Percentiles rank a stretch among this genome's conserved stretches.
Evolutionary conservation across 2,113 vertebrate genomes (phyloP).

Genomic region (Nicator chloris): DNA sequence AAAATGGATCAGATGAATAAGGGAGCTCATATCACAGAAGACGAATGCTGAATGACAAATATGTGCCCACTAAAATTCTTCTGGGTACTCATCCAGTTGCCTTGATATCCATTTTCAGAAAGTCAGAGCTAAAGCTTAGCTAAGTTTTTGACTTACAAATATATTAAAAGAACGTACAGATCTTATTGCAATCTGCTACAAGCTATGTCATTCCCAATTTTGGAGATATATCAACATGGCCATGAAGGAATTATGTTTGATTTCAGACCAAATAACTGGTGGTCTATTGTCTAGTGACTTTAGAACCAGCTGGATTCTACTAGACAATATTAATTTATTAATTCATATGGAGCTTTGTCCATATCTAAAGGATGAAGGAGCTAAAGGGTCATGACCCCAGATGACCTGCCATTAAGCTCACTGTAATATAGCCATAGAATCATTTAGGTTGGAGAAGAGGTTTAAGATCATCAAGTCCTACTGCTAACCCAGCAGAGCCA

Average conservation of each 20-base stretch:
- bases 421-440: neutral
- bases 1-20: neutral
- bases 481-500: neutral
- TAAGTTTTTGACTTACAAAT: neutral
- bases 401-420: neutral
- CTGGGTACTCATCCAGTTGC: slow-evolving; percentile 7
- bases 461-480: neutral
- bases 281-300: neutral
- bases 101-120: slow-evolving; percentile 29
- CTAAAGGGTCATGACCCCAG: neutral
- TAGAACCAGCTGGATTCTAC: neutral
- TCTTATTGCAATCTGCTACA: neutral
- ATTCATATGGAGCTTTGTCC: neutral
- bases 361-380: neutral
- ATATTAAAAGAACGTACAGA: neutral
- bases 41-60: slow-evolving; percentile 3
- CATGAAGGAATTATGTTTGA: neutral
- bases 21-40: slow-evolving; percentile 12
- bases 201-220: neutral
- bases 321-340: neutral
- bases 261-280: neutral
- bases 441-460: neutral
- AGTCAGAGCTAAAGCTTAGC: neutral
- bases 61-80: slow-evolving; percentile 34
- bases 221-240: neutral